Evolutionary conservation across 2,888 invertebrate genomes (phyloP).

Genomic region (Dolichomitus sp.): DNA sequence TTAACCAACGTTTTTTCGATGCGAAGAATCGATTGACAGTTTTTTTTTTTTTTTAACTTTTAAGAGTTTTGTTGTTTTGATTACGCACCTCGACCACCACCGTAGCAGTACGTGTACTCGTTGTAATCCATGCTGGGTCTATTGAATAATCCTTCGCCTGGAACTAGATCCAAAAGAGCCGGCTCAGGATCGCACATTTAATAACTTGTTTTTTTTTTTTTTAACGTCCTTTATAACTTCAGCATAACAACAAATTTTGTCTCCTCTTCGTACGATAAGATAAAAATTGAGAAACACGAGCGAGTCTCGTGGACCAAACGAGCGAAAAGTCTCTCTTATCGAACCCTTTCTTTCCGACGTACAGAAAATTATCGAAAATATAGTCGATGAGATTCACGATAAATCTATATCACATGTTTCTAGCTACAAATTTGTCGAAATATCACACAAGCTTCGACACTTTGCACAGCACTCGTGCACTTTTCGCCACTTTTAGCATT

Average conservation of each 20-base stretch:
- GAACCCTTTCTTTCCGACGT: neutral
- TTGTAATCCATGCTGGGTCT: conserved; percentile 85
- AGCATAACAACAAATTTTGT: neutral
- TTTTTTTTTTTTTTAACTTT: conserved; percentile 7
- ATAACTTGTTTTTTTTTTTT: neutral
- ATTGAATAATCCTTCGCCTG: conserved; percentile 83
- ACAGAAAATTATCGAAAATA: neutral
- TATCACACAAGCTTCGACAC: conserved; percentile 18
- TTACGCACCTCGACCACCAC: conserved; percentile 83
- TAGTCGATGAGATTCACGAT: neutral
- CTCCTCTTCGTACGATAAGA: neutral
- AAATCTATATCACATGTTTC: neutral
- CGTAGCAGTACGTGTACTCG: conserved; percentile 85
- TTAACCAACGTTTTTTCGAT: conserved; percentile 20
- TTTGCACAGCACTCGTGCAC: conserved; percentile 19
- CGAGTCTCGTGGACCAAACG: neutral
- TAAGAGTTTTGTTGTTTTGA: conserved; percentile 27
- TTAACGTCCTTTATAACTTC: neutral
- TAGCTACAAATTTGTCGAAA: neutral
- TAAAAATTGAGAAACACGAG: neutral
- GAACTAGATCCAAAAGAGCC: conserved; percentile 82
- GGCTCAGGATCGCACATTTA: conserved; percentile 83
- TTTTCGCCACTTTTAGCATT: conserved; percentile 16
- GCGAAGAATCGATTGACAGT: conserved; percentile 24
- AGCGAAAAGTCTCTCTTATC: neutral